Conservation (phyloP, 2,797 vertebrate species). For the Chiroxiphia lanceolata region DNA sequence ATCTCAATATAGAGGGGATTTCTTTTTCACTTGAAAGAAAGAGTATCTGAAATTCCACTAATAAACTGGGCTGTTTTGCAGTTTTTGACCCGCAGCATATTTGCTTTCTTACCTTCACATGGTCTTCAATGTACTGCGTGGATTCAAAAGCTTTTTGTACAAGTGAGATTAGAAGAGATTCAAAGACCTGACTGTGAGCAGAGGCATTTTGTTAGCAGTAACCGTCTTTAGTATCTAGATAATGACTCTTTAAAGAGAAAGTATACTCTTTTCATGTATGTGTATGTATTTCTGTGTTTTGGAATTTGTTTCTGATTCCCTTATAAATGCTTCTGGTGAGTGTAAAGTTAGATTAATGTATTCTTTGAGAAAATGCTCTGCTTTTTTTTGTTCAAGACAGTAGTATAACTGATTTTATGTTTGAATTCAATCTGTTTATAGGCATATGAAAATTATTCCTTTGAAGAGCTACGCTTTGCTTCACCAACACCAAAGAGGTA, state of each 20-base stretch:
- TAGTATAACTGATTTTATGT: neutral
- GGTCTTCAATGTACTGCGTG: neutral
- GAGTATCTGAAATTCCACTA: neutral
- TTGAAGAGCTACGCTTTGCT: constrained; percentile 98
- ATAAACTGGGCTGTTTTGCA: neutral
- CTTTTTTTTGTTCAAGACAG: neutral
- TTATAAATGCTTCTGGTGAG: neutral
- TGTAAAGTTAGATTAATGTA: neutral
- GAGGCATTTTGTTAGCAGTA: neutral
- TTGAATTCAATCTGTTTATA: constrained; percentile 59
- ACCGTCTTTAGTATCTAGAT: neutral
- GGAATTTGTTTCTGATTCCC: neutral
- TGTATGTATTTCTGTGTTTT: neutral
- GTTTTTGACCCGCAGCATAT: neutral
- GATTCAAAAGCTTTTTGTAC: neutral
- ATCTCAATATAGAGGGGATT: neutral
- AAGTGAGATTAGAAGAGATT: neutral
- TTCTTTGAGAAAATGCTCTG: neutral
- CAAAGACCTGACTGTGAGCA: neutral
- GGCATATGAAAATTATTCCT: constrained; percentile 99
- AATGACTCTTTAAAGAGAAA: neutral
- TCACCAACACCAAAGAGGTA: constrained; percentile 98
- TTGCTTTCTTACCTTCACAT: neutral
- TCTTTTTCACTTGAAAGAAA: neutral
- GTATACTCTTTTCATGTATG: neutral